phyloP scores from a whole-genome alignment of 2,888 invertebrate species.

The Colletes collaris region DNA sequence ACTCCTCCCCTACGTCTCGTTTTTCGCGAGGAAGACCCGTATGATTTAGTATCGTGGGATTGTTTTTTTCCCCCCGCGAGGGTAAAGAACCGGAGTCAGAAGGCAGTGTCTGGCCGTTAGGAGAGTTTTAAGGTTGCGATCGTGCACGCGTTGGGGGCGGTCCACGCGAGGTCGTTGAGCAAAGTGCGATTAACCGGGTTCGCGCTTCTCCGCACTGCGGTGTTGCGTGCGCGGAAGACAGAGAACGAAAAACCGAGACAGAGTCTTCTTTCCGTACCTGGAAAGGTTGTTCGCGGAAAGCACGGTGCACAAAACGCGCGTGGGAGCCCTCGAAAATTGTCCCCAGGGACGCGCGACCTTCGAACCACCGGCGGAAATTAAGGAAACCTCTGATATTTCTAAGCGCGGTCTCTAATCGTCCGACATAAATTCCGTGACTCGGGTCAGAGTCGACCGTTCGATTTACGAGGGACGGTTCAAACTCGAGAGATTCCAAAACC shows the following conservation, averaged over 20 bases:
- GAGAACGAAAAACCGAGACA: not conserved
- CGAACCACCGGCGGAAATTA: slow-evolving; percentile 39
- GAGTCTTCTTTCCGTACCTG: not conserved
- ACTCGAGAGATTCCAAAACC: not conserved
- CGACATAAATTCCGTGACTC: slow-evolving; percentile 29
- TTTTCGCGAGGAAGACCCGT: too few relatives aligned
- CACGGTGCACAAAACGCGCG: slow-evolving; percentile 55
- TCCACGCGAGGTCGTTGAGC: slow-evolving; percentile 42
- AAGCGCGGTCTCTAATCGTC: slow-evolving; percentile 48
- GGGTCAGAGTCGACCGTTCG: slow-evolving; percentile 3
- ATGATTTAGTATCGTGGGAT: too few relatives aligned
- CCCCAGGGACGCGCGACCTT: slow-evolving; percentile 68
- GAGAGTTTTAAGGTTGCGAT: slow-evolving; percentile 13
- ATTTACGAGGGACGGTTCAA: slow-evolving; percentile 4
- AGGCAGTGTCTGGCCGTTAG: not conserved
- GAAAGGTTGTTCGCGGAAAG: slow-evolving; percentile 52
- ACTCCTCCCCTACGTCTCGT: too few relatives aligned
- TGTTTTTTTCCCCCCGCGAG: too few relatives aligned
- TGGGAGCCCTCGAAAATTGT: slow-evolving; percentile 61
- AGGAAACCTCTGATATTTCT: slow-evolving; percentile 40
- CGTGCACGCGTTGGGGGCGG: slow-evolving; percentile 6
- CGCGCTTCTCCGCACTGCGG: slow-evolving; percentile 68
- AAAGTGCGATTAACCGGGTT: slow-evolving; percentile 73
- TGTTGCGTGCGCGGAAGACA: slow-evolving; percentile 20
- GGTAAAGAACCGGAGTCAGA: not conserved